Conservation (phyloP, 2,888 invertebrate species). For the Harmothoe impar region DNA sequence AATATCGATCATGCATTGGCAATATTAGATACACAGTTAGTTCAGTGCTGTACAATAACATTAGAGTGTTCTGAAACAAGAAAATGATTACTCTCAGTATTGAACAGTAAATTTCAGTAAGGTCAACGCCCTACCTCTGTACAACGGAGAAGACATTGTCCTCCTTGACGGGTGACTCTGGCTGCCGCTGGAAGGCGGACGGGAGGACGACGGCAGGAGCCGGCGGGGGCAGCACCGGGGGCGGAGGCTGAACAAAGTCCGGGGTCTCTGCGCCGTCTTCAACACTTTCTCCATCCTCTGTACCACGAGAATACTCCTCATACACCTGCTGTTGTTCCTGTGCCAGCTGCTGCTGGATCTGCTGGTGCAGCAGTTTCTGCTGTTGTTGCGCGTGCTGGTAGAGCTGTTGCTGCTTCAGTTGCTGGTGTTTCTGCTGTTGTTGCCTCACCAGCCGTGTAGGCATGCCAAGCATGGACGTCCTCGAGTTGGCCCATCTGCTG, state of each 20-base stretch:
- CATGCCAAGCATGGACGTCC: background rate
- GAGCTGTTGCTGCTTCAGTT: background rate
- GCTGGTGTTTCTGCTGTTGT: slow-evolving; percentile 24
- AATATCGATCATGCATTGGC: no score
- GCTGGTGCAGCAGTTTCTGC: background rate
- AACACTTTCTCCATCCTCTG: background rate
- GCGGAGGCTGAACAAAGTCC: background rate
- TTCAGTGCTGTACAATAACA: no score
- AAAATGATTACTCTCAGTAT: no score
- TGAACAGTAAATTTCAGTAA: no score
- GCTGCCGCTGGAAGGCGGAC: background rate
- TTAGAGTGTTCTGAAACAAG: no score
- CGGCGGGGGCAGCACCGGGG: background rate
- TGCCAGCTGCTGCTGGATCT: background rate
- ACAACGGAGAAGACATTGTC: background rate
- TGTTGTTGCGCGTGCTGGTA: background rate
- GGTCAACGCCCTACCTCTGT: background rate
- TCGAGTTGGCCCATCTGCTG: background rate
- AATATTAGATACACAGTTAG: no score
- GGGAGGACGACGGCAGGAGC: background rate
- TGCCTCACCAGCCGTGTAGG: background rate
- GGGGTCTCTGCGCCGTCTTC: background rate
- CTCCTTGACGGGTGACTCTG: background rate
- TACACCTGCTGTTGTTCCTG: background rate
- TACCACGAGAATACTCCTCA: background rate